Conservation (phyloP, 2,797 vertebrate species). For the Takifugu rubripes region DNA sequence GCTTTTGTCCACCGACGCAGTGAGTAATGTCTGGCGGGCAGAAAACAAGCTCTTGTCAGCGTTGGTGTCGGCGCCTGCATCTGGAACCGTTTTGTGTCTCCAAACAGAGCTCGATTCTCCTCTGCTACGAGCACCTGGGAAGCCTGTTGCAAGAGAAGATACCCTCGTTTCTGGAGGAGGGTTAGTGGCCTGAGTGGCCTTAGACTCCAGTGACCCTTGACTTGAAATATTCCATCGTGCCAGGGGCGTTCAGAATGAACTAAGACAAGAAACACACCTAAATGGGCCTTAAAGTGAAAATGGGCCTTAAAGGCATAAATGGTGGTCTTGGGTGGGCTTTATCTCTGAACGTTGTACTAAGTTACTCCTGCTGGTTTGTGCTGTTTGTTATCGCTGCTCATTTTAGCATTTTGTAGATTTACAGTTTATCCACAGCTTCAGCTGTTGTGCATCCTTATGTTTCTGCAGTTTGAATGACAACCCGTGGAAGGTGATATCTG, state of each 20-base stretch:
- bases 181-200: no score
- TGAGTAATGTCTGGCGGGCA: slow-evolving; percentile 18
- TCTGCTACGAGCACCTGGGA: slow-evolving; percentile 81
- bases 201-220: no score
- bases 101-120: slow-evolving; percentile 78
- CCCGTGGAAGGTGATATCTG: no score
- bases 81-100: slow-evolving; percentile 21
- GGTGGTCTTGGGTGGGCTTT: no score
- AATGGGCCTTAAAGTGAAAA: slow-evolving; percentile 27
- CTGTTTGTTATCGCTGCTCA: background rate
- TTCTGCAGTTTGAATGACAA: no score
- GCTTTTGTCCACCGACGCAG: slow-evolving; percentile 54
- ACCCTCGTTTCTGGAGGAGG: slow-evolving; percentile 37
- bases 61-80: slow-evolving; percentile 11
- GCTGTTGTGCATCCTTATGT: no score
- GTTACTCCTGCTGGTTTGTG: background rate
- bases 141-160: slow-evolving; percentile 77
- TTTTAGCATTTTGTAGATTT: slow-evolving; percentile 5
- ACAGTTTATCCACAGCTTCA: no score
- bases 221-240: no score
- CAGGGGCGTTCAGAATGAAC: slow-evolving; percentile 22
- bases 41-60: no score
- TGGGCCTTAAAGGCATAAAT: background rate
- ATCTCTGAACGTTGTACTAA: background rate
- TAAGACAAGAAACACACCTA: slow-evolving; percentile 50